Percentiles rank a stretch among this genome's conserved stretches.
phyloP scores from a whole-genome alignment of 2,113 vertebrate genomes.

The Otocyon megalotis region DNA sequence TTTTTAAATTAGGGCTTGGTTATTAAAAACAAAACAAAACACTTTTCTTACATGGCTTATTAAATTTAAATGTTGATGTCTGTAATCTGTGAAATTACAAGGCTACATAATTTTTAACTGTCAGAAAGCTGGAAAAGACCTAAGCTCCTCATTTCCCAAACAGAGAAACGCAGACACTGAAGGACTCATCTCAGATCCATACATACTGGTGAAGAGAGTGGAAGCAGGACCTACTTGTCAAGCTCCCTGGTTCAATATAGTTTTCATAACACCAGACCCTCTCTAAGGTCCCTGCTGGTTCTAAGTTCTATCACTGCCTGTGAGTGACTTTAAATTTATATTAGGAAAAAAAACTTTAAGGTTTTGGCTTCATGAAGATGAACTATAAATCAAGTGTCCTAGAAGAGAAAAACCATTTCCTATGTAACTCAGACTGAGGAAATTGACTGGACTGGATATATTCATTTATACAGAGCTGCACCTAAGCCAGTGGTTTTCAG shows the following conservation, averaged over 20 bases:
- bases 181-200: not conserved
- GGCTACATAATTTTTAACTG: not conserved
- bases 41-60: not conserved
- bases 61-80: not conserved
- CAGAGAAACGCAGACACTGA: not conserved
- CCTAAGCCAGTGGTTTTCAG: not conserved
- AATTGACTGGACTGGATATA: not conserved
- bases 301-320: not conserved
- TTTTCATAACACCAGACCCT: not conserved
- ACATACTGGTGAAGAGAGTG: not conserved
- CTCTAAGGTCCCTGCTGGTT: not conserved
- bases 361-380: not conserved
- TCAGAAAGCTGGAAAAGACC: not conserved
- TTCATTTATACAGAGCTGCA: not conserved
- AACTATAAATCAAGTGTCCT: not conserved
- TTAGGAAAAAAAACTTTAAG: not conserved
- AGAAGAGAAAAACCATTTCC: not conserved
- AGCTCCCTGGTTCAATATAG: not conserved
- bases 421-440: not conserved
- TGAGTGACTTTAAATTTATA: not conserved
- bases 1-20: slow-evolving; percentile 21
- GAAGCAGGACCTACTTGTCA: not conserved
- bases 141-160: not conserved
- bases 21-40: not conserved
- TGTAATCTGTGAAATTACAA: not conserved